phyloP scores from a whole-genome alignment of 2,888 invertebrate genomes.

The Pycnomerus fuliginosus region DNA sequence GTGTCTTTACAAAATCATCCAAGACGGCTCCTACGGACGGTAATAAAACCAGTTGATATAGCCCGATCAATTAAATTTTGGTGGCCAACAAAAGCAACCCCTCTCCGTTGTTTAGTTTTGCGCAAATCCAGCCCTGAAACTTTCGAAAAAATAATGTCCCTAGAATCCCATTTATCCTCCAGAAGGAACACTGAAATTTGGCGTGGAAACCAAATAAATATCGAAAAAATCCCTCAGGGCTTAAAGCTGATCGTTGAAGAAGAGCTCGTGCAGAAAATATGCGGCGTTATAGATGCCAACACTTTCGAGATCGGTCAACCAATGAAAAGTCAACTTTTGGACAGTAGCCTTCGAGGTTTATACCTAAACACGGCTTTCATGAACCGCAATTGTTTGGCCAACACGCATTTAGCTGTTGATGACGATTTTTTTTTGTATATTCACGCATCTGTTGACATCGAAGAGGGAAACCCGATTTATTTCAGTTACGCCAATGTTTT shows the following conservation, averaged over 20 bases:
- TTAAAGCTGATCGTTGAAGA: slow-evolving; percentile 55
- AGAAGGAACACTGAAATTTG: slow-evolving; percentile 64
- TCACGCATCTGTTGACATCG: slow-evolving; percentile 65
- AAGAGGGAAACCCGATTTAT: slow-evolving; percentile 61
- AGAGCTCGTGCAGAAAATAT: slow-evolving; percentile 65
- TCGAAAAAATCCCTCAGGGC: slow-evolving; percentile 56
- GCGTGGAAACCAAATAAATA: slow-evolving; percentile 60
- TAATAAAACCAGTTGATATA: too few species aligned
- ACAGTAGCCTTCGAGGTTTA: slow-evolving; percentile 61
- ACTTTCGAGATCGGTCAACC: slow-evolving; percentile 68
- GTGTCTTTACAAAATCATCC: too few species aligned
- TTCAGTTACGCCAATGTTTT: slow-evolving; percentile 73
- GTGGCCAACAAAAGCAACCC: slow-evolving; percentile 66
- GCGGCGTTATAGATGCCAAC: slow-evolving; percentile 75
- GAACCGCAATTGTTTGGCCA: slow-evolving; percentile 75
- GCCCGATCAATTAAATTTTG: too few species aligned
- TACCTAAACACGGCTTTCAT: slow-evolving; percentile 69
- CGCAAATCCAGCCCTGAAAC: slow-evolving; percentile 57
- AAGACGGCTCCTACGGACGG: too few species aligned
- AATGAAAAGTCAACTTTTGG: slow-evolving; percentile 5
- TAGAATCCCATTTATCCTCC: slow-evolving; percentile 63
- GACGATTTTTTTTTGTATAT: slow-evolving; percentile 66
- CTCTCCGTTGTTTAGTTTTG: slow-evolving; percentile 64
- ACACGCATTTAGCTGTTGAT: slow-evolving; percentile 74
- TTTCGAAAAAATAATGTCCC: slow-evolving; percentile 55